Evolutionary conservation across 2,888 invertebrate species (phyloP), one percentile per base, ranked within the genome.

Genomic region (Hirtodrosophila trivittata): DNA sequence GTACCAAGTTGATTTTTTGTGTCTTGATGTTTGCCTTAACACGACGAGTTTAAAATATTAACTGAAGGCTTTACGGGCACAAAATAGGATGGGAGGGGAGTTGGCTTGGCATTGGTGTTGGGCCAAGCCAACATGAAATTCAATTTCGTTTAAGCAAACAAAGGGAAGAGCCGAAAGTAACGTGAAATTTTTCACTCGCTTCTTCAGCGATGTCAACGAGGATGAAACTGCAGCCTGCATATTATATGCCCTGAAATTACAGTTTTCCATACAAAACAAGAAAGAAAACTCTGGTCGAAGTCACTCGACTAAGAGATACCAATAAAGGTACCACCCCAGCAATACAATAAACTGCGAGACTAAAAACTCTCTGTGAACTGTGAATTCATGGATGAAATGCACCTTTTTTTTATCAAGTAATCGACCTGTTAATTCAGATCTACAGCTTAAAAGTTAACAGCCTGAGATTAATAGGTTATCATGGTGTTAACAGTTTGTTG

Each of bases 101-200:
- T 3, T 32, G 35, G 47, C n/a, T 26, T 42, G 16, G 41, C n/a
- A 33, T n/a, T 41, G 16, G 41, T 30, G 7, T 6, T 46, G 33
- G 18, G 21, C 25, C 41, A 52, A 51, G 59, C 58, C 74, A 69
- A 73, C 73, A 75, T 64, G 78, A 80, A 80, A 80, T 80, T 80
- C 80, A 80, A 80, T 80, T 78, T 85, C 80, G 83, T 78, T 65
- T 65, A 82, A 82, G 86, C 78, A 80, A 80, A 85, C 86, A 80
- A 67, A 71, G 69, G 64, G 32, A 45, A 49, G 52, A 50, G 57
- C 55, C 51, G 37, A 45, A 42, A 21, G 33, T 35, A 51, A 49
- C 46, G 51, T 60, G 71, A 30, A 60, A 75, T 77, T 75, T 73
- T 78, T 72, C 65, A 63, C 64, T 55, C 73, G 54, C 72, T 69